Evolutionary conservation across 2,888 invertebrate species (phyloP), one percentile per base, ranked within the genome.

Genomic region (Hipparchia sbordonii): DNA sequence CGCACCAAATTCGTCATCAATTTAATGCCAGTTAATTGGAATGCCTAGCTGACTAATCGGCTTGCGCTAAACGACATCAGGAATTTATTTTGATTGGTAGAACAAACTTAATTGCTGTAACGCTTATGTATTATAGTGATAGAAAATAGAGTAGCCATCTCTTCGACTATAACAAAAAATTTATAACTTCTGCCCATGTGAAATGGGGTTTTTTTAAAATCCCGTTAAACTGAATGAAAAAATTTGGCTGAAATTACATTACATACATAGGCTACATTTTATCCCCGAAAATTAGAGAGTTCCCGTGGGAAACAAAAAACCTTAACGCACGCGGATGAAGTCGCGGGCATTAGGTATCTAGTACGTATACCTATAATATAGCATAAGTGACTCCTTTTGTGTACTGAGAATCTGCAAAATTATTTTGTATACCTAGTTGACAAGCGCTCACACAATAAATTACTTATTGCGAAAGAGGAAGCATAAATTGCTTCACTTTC

Each of bases 101-200:
- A 89, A 89, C 82, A 78, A 87, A 86, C 87, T 87, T 84, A 90
- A 90, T 89, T 90, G 85, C 77, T 82, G 78, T 81, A 6, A n/a
- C n/a, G 12, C n/a, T 23, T 1, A 54, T 6, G 54, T 54, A 54
- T 54, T n/a, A n/a, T 6, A 1, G 2, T 6, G 6, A 54, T 54
- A 54, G 54, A 39, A 66, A 54, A 56, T 45, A 13, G 10, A 56
- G 56, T 8, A 67, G 67, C 54, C 45, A 9, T 13, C 45, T 67
- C 57, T 10, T 9, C 7, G 66, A 39, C 7, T 39, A 54, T 45
- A 45, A 54, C 7, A 39, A 2, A 39, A 5, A 39, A 39, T 23
- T 23, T 0, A 23, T 23, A 23, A 23, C 23, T 23, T 23, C 23
- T 23, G 23, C 23, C 23, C 23, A 23, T 23, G 23, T 23, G 23